A percentile compares a stretch with the other conserved stretches of the same genome.
phyloP scores from a whole-genome alignment of 2,888 invertebrate species.

The Noctua fimbriata region DNA sequence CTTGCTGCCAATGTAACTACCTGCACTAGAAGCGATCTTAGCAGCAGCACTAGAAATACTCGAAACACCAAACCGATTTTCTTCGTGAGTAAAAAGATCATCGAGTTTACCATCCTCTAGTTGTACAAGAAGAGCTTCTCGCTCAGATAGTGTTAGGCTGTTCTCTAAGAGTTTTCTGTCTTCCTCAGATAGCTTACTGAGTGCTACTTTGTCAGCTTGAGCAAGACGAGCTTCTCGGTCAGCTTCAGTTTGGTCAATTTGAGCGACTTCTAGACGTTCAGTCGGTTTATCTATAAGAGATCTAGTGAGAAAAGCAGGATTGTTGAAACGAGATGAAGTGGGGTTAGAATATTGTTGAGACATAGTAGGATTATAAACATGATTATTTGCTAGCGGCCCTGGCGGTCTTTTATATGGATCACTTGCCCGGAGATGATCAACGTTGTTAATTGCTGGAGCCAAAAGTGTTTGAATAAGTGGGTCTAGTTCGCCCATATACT shows the following conservation, averaged over 20 bases:
- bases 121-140: slow-evolving; percentile 24
- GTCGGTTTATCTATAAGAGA: not conserved
- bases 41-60: not conserved
- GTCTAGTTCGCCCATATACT: not conserved
- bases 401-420: not conserved
- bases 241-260: not conserved
- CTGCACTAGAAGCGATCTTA: slow-evolving; percentile 39
- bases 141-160: slow-evolving; percentile 8
- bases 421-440: not conserved
- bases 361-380: not conserved
- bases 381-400: not conserved
- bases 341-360: not conserved
- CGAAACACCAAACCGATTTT: slow-evolving; percentile 36
- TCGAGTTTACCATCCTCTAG: slow-evolving; percentile 28
- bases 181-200: slow-evolving; percentile 23
- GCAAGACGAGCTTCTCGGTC: slow-evolving; percentile 17
- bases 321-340: not conserved
- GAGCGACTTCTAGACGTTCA: not conserved
- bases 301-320: not conserved
- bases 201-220: slow-evolving; percentile 34
- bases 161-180: slow-evolving; percentile 26
- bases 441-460: slow-evolving; percentile 15
- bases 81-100: slow-evolving; percentile 8
- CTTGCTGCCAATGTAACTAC: slow-evolving; percentile 31
- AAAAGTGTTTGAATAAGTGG: not conserved